Conservation (phyloP, 2,888 invertebrate species). For the Brachylomia viminalis region DNA sequence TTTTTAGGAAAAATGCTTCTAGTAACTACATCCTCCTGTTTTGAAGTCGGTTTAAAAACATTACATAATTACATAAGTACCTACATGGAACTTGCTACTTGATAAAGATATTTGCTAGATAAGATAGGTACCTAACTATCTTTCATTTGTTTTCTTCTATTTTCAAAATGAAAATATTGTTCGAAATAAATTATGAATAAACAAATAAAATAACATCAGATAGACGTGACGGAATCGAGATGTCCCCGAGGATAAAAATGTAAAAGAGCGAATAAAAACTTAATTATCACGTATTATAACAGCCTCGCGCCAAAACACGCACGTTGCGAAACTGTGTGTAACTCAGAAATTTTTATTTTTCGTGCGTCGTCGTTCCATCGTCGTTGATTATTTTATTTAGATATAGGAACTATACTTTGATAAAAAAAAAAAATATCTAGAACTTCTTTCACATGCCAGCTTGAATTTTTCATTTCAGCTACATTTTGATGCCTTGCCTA, state of each 20-base stretch:
- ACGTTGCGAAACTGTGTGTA: slow-evolving; percentile 41
- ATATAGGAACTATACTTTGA: neutral
- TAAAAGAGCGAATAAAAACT: slow-evolving; percentile 75
- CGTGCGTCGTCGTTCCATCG: too few relatives aligned
- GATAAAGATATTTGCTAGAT: neutral
- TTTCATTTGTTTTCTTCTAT: neutral
- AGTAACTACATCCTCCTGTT: neutral
- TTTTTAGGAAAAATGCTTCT: neutral
- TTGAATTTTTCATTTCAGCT: neutral
- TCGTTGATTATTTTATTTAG: neutral
- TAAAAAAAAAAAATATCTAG: neutral
- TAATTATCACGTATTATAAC: slow-evolving; percentile 82
- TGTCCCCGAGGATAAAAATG: slow-evolving; percentile 78
- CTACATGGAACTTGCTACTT: neutral
- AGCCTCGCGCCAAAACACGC: slow-evolving; percentile 68
- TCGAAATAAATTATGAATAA: slow-evolving; percentile 6
- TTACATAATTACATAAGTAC: neutral
- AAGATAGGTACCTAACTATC: neutral
- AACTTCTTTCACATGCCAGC: neutral
- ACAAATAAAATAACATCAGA: slow-evolving; percentile 45
- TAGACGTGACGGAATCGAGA: slow-evolving; percentile 56
- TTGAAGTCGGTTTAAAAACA: neutral
- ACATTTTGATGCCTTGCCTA: neutral
- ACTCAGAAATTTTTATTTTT: slow-evolving; percentile 15
- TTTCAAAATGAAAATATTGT: neutral